These are phyloP conservation scores for Geotrupes spiniger DNA, from an alignment of 2,888 invertebrate species.

Conservation along the genomic window DNA sequence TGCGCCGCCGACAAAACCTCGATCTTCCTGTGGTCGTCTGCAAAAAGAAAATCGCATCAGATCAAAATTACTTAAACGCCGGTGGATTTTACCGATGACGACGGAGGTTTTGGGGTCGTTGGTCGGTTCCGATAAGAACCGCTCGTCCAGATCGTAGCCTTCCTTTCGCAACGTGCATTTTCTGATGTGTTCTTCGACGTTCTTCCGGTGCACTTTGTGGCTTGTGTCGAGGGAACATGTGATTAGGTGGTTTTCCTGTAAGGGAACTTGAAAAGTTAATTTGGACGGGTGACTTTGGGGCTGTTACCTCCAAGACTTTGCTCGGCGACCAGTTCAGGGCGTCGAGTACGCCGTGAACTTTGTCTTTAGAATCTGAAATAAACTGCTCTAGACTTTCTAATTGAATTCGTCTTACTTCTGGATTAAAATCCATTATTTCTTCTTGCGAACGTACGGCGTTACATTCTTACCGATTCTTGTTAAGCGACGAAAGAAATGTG, in stretches of 20 bases:
- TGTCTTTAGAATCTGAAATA: slow-evolving; percentile 43
- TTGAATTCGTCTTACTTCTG: slow-evolving; percentile 47
- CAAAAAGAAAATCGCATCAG: slow-evolving; percentile 33
- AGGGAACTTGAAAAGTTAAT: no score
- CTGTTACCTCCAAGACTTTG: slow-evolving; percentile 39
- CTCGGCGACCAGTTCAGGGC: slow-evolving; percentile 42
- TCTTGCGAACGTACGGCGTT: no score
- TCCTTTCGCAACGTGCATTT: slow-evolving; percentile 51
- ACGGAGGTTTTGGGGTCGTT: slow-evolving; percentile 38
- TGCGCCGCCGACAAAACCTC: slow-evolving; percentile 39
- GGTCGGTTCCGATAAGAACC: slow-evolving; percentile 50
- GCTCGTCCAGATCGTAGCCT: slow-evolving; percentile 50
- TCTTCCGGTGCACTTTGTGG: slow-evolving; percentile 50
- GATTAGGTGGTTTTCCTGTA: slow-evolving; percentile 42
- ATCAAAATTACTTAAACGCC: slow-evolving; percentile 10
- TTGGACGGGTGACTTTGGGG: slow-evolving; percentile 6
- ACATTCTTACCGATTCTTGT: no score
- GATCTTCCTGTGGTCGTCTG: slow-evolving; percentile 51
- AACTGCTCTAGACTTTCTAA: slow-evolving; percentile 47
- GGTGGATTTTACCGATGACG: slow-evolving; percentile 42
- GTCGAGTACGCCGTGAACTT: slow-evolving; percentile 42
- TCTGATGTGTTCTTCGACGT: slow-evolving; percentile 48
- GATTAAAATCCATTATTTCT: slow-evolving; percentile 45
- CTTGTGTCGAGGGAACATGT: slow-evolving; percentile 51
- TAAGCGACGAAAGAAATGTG: no score